Conservation (phyloP, 2,113 vertebrate genomes). For the Ahaetulla prasina region DNA sequence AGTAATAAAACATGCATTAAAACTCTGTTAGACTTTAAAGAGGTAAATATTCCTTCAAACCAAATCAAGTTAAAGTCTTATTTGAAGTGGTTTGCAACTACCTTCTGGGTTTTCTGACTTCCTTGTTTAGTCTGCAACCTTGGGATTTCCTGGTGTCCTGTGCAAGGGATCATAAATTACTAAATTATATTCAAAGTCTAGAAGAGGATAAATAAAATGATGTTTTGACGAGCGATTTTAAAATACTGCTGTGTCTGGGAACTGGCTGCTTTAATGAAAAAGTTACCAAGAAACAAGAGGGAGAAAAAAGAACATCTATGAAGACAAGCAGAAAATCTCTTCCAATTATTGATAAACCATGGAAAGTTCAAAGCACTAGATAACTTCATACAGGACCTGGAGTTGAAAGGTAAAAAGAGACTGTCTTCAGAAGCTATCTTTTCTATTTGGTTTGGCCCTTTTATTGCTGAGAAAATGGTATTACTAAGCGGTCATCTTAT, state of each 20-base stretch:
- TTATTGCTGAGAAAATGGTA: neutral
- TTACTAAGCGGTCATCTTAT: neutral
- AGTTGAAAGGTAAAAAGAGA: neutral
- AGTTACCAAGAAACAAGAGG: neutral
- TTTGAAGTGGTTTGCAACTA: neutral
- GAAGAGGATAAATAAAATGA: neutral
- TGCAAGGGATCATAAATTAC: neutral
- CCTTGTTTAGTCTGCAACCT: neutral
- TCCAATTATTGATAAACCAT: neutral
- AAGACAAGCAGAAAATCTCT: neutral
- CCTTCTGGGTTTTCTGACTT: neutral
- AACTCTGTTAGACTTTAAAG: neutral
- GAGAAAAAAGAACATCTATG: neutral
- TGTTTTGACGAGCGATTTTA: neutral
- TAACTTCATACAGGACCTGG: neutral
- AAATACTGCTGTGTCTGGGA: neutral
- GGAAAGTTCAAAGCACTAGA: neutral
- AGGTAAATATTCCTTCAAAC: neutral
- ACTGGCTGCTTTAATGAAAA: neutral
- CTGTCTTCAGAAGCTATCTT: neutral
- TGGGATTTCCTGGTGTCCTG: neutral
- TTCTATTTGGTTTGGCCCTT: neutral
- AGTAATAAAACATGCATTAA: neutral
- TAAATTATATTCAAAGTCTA: neutral
- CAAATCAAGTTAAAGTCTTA: neutral